Base-by-base conservation (phyloP, 2,113 vertebrate species). In the Tringa solitaria region DNA sequence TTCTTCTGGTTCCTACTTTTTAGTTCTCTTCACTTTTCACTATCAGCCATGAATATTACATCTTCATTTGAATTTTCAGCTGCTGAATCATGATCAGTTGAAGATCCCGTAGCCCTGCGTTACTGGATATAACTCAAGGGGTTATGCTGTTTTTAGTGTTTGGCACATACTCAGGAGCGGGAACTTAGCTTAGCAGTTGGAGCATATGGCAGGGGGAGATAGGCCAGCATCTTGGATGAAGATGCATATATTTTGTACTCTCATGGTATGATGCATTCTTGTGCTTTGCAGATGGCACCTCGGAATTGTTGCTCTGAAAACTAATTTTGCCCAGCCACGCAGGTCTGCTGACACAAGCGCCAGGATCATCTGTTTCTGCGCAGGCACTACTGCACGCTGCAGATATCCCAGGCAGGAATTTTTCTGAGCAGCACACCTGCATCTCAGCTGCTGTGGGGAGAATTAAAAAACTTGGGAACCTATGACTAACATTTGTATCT, bases 211-310 rank as follows among this genome's bases (percentile, higher is more conserved):
- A 94, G 85, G 73, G 80, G 80, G 77, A 97, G 94, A 96, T 96
- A 97, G 96, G 88, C 92, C 90, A 94, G 94, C 57, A 39, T 95
- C 92, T 96, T 97, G 91, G 95, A 97, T 95, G 90, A 94, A 93
- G 93, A 94, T 60, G 86, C 94, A 93, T 93, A 84, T 90, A 93
- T 96, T 97, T 96, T 95, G 97, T 97, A 96, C 93, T 96, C 93
- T 96, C 90, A 84, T 95, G 94, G 84, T 95, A 94, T 94, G 92
- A 93, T 96, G 95, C 95, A 95, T 97, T 97, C 95, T 96, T 96
- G 46, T 96, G 95, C 72, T 91, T 96, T 96, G 90, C 95, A 96
- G 93, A 94, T 95, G 95, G 93, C 80, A 93, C 80, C 76, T 96
- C 83, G 30, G 83, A 96, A 96, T 46, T 56, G 79, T 86, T 87